phyloP scores from a whole-genome alignment of 2,113 vertebrate genomes.

The Columbina picui region DNA sequence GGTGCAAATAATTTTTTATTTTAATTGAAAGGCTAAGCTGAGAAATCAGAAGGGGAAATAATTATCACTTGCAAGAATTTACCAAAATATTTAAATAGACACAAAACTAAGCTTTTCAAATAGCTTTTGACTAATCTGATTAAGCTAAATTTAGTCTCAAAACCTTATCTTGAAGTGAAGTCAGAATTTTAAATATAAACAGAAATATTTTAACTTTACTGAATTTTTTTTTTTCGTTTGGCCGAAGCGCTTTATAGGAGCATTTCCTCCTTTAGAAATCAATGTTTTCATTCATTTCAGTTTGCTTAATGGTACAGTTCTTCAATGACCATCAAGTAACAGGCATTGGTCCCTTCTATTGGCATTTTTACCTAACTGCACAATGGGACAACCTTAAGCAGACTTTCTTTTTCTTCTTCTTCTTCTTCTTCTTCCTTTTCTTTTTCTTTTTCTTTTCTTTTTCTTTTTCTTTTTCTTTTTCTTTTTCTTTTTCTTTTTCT shows the following conservation, averaged over 20 bases:
- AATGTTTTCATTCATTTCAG: neutral
- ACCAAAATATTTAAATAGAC: neutral
- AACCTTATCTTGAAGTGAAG: neutral
- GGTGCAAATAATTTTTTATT: neutral
- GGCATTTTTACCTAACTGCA: neutral
- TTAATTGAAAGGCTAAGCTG: neutral
- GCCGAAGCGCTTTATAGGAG: neutral
- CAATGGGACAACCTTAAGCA: neutral
- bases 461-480: neutral
- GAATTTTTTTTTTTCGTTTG: neutral
- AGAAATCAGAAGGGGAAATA: neutral
- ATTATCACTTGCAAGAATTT: neutral
- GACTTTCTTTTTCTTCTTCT: too few species aligned
- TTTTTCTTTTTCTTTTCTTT: too few species aligned
- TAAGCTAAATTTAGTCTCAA: neutral
- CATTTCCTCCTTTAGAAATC: neutral
- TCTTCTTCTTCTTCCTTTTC: too few species aligned
- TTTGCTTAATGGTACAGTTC: neutral
- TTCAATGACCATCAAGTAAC: neutral
- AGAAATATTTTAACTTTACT: neutral
- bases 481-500: fast-evolving
- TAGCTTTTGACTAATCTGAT: neutral
- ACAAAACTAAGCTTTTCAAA: neutral
- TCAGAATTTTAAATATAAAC: neutral
- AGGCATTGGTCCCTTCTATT: neutral